These are phyloP conservation scores for Sclerurus mexicanus DNA, from an alignment of 2,113 vertebrate species.

Conservation along the genomic window DNA sequence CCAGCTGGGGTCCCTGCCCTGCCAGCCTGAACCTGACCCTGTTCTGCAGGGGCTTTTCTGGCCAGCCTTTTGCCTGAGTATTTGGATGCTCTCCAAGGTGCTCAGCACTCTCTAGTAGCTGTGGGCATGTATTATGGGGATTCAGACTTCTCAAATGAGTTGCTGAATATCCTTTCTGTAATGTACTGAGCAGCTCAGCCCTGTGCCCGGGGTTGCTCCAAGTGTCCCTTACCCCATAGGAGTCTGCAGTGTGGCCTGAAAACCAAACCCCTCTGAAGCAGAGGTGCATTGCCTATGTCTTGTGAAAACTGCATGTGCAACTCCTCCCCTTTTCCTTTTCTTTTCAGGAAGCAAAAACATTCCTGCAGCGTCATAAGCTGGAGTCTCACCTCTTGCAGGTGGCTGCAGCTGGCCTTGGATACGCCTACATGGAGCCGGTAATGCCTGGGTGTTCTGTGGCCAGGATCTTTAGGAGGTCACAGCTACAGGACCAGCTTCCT, in stretches of 20 bases:
- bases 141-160: neutral
- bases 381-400: constrained; percentile 85
- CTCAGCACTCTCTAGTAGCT: neutral
- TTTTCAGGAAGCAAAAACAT: constrained; percentile 75
- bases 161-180: neutral
- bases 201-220: neutral
- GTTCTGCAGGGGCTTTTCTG: neutral
- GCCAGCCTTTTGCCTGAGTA: neutral
- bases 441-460: neutral
- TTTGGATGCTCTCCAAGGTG: neutral
- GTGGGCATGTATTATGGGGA: neutral
- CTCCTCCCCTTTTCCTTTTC: neutral
- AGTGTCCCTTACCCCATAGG: accelerated
- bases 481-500: neutral
- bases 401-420: constrained; percentile 80
- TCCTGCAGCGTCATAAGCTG: constrained; percentile 83
- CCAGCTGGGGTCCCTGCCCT: neutral
- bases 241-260: neutral
- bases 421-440: constrained; percentile 86
- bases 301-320: neutral
- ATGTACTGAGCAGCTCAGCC: neutral
- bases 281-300: neutral
- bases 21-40: neutral
- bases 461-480: neutral
- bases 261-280: neutral